Evolutionary conservation across 2,113 vertebrate genomes (phyloP), one percentile per base, ranked within the genome.

Genomic region (Crotophaga sulcirostris): DNA sequence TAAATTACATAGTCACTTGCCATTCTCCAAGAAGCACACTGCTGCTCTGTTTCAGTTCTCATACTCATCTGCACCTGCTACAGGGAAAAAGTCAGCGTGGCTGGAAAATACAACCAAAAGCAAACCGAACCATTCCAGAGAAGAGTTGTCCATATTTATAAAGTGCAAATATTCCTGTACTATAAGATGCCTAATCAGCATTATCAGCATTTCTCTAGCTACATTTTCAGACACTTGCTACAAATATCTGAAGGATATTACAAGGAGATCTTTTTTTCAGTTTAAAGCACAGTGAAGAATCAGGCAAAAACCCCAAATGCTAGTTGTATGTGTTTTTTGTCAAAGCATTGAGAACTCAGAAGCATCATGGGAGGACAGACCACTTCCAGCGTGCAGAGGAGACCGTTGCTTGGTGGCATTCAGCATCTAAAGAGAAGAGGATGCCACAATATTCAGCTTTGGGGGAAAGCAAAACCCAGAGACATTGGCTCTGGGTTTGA

Each of bases 1-100:
- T 77, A 93, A 93, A 89, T 91, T 69, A 93, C 3, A 60, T 16
- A 79, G 73, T 70, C 58, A 33, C 55, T 94, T 93, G 70, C 49
- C 42, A 42, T 84, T 90, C 56, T 62, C 49, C 64, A 40, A 84
- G 85, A 59, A 78, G 67, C 66, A 25, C 45, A 11, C 44, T 84
- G 72, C 75, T 90, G 60, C 49, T 78, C 42, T 84, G 31, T 85
- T 94, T 89, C 70, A 62, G 28, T 74, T 94, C 81, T 87, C 10
- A 10, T 69, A 44, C 55, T 84, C 66, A 88, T 78, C 76, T 70
- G 76, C 82, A 90, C 79, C 91, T 87, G 94, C 75, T 84, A 54
- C 24, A 25, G 47, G 45, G 75, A 23, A 93, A 82, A 75, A 70
- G 70, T 82, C 67, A 79, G 16, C 25, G 42, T 70, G 55, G 47